Conservation (phyloP, 2,797 vertebrate genomes). For the Prunella strophiata region DNA sequence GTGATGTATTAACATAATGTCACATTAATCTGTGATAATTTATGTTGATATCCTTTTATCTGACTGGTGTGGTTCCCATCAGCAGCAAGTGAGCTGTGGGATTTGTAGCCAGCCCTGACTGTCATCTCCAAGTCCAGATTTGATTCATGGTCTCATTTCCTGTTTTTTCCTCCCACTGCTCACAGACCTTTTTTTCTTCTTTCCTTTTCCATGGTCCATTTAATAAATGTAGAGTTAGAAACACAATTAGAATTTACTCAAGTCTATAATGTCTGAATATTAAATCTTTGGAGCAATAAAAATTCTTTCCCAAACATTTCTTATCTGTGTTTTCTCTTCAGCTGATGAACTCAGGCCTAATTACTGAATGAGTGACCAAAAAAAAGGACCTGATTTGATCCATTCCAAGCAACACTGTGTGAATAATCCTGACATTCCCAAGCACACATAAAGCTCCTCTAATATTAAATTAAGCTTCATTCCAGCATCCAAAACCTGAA, state of each 20-base stretch:
- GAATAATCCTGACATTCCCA: not conserved
- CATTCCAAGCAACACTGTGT: not conserved
- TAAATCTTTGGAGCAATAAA: slow-evolving; percentile 28
- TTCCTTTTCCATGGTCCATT: slow-evolving; percentile 5
- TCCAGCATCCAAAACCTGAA: not conserved
- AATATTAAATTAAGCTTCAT: not conserved
- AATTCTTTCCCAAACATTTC: not conserved
- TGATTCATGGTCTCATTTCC: slow-evolving; percentile 71
- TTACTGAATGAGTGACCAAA: not conserved
- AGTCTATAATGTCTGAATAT: slow-evolving; percentile 18
- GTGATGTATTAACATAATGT: not conserved
- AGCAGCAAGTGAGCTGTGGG: slow-evolving; percentile 5
- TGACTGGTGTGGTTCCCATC: not conserved
- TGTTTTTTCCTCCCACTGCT: slow-evolving; percentile 40
- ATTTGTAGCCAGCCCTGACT: slow-evolving; percentile 8
- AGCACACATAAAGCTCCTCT: not conserved
- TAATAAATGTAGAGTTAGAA: slow-evolving; percentile 55
- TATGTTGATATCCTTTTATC: slow-evolving; percentile 24
- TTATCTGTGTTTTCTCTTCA: not conserved
- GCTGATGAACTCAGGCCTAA: not conserved
- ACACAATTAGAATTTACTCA: slow-evolving; percentile 59
- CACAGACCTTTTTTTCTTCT: not conserved
- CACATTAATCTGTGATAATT: slow-evolving; percentile 31
- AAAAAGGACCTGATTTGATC: not conserved
- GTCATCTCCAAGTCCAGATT: slow-evolving; percentile 44